Evolutionary conservation across 2,797 vertebrate genomes (phyloP).

Genomic region (Rallus crepitans): DNA sequence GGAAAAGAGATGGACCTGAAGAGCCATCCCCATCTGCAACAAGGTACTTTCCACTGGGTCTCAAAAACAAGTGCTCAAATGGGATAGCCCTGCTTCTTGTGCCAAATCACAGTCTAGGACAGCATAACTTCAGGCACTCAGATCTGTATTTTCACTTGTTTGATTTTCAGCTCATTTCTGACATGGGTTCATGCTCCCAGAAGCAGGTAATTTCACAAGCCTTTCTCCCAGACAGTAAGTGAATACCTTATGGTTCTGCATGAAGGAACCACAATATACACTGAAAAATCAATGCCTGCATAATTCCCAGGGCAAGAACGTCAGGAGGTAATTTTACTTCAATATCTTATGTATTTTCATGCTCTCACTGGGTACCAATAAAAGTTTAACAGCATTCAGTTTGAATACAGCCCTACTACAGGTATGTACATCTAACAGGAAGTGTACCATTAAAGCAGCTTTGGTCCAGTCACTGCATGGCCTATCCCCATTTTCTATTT

Average conservation of each 20-base stretch:
- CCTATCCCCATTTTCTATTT: neutral
- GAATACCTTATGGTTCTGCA: conserved; percentile 26
- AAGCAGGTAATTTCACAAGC: conserved; percentile 17
- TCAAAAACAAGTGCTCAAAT: neutral
- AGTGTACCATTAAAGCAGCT: neutral
- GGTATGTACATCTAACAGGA: neutral
- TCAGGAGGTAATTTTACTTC: conserved; percentile 31
- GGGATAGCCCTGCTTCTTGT: neutral
- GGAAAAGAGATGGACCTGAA: neutral
- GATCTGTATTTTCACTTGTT: neutral
- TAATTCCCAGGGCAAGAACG: conserved; percentile 30
- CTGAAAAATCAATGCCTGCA: conserved; percentile 36
- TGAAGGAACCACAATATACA: conserved; percentile 34
- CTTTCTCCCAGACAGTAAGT: conserved; percentile 24
- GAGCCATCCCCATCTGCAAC: neutral
- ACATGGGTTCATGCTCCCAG: neutral
- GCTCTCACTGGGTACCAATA: conserved; percentile 1
- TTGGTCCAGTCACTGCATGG: neutral
- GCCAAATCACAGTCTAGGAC: neutral
- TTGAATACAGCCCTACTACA: neutral
- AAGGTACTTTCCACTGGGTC: neutral
- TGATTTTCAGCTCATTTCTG: neutral
- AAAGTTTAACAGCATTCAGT: conserved; percentile 19
- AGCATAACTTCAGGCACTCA: neutral
- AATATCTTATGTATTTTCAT: conserved; percentile 4